Base-by-base conservation (phyloP, 1,140 invertebrate genomes). In the Nasonia giraulti region DNA sequence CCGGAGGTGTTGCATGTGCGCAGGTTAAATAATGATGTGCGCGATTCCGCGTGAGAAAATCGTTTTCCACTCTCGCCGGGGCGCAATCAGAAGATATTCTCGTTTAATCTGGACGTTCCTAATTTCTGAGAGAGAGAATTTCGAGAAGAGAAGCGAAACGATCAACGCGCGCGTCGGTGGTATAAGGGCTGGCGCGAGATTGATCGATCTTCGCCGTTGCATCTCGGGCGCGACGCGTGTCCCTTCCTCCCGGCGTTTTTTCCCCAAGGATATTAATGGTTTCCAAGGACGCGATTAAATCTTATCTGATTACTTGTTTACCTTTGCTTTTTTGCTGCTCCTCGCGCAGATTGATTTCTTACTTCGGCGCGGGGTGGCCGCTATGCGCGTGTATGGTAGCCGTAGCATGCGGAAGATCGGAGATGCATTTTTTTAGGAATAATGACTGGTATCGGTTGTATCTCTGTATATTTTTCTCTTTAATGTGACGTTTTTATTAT, bases 271-370 rank as follows among this genome's bases (percentile, higher is more conserved):
- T 85, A 85, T 85, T 85, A 82, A 85, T 85, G 84, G 73, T 78
- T 82, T 81, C 31, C 73, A 14, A 62, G 27, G 71, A 82, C 7
- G 80, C 66, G 84, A 85, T 85, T 71, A 8, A 78, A 85, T 85
- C 79, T 85, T 82, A 85, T 85, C 84, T 78, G 84, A 85, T 85
- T 33, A 82, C 8, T 85, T 82, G 84, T 82, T 85, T 85, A 85
- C 69, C 83, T 80, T 44, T 69, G 40, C 4, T 50, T 40, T 76
- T 44, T 7, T 40, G 5, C 77, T 33, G n/a, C 11, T 10, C 17
- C 55, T 20, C 75, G 27, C 27, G 27, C 27, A 12, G 74, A 85
- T 85, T 76, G 84, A 85, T 85, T 85, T 85, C 84, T 85, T 74
- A 85, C 44, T 84, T 80, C 20, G 20, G 17, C 2, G 6, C 40